Percentiles rank a stretch among this genome's conserved stretches.
Evolutionary conservation across 2,113 vertebrate species (phyloP).

Genomic region (Caranx melampygus): DNA sequence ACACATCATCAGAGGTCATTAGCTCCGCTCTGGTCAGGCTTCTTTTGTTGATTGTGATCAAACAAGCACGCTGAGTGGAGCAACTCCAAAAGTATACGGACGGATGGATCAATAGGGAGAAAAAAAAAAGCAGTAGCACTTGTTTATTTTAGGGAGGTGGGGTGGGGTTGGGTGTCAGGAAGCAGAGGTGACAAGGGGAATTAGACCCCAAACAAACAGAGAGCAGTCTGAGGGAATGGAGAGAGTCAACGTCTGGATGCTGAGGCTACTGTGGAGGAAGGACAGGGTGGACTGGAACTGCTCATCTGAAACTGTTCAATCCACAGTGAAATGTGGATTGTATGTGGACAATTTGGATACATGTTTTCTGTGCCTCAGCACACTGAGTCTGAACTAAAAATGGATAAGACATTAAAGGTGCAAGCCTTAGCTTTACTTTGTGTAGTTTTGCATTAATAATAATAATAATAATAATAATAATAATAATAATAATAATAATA

Average conservation of each 20-base stretch:
- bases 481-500: too few relatives aligned
- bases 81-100: slow-evolving; percentile 15
- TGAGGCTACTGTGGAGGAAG: slow-evolving; percentile 59
- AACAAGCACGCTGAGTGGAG: slow-evolving; percentile 40
- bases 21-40: slow-evolving; percentile 44
- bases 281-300: slow-evolving; percentile 57
- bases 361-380: background rate
- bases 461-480: too few relatives aligned
- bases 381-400: background rate
- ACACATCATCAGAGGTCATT: slow-evolving; percentile 63
- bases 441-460: background rate
- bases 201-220: slow-evolving; percentile 60
- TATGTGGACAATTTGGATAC: too few relatives aligned
- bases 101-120: slow-evolving; percentile 25
- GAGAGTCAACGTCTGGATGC: slow-evolving; percentile 60
- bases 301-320: slow-evolving; percentile 60
- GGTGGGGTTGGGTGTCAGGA: slow-evolving; percentile 65
- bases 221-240: slow-evolving; percentile 24
- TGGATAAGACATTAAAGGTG: background rate
- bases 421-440: background rate
- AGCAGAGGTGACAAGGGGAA: slow-evolving; percentile 68
- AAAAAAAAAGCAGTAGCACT: slow-evolving; percentile 58
- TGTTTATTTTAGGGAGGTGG: slow-evolving; percentile 68
- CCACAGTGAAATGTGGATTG: slow-evolving; percentile 27
- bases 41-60: slow-evolving; percentile 73